Conservation (phyloP, 1,140 invertebrate genomes). For the Pogonognathellus flavescens region DNA sequence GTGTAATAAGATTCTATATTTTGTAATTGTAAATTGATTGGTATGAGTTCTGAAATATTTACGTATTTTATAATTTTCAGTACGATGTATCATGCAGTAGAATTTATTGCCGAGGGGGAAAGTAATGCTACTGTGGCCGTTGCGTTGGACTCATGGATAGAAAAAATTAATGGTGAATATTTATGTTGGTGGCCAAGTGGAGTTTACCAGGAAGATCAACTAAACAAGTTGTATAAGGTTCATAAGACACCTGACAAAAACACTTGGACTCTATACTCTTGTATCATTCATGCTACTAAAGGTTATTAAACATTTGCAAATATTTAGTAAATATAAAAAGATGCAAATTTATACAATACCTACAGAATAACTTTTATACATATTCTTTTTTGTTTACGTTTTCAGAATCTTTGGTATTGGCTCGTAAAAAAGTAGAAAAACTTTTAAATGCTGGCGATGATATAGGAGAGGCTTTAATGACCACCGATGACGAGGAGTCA, state of each 20-base stretch:
- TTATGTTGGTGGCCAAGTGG: neutral
- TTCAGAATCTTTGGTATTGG: neutral
- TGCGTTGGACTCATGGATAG: neutral
- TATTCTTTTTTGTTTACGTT: neutral
- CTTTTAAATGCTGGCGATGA: neutral
- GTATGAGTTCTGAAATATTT: too few relatives aligned
- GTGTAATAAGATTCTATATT: neutral
- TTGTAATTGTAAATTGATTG: too few relatives aligned
- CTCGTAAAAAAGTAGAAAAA: neutral
- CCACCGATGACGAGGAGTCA: neutral
- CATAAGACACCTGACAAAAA: neutral
- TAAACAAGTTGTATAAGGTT: neutral
- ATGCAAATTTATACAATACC: too few relatives aligned
- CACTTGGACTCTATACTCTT: neutral
- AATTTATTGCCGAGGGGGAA: neutral
- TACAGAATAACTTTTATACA: neutral
- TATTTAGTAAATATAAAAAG: too few relatives aligned
- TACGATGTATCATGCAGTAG: neutral
- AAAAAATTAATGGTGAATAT: constrained; percentile 5
- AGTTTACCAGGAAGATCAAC: neutral
- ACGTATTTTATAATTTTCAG: too few relatives aligned
- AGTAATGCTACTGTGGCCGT: neutral
- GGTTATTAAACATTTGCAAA: neutral
- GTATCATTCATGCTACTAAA: neutral
- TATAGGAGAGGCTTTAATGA: neutral